Base-by-base conservation (phyloP, 2,113 vertebrate genomes). In the Psilopsiagon aymara region DNA sequence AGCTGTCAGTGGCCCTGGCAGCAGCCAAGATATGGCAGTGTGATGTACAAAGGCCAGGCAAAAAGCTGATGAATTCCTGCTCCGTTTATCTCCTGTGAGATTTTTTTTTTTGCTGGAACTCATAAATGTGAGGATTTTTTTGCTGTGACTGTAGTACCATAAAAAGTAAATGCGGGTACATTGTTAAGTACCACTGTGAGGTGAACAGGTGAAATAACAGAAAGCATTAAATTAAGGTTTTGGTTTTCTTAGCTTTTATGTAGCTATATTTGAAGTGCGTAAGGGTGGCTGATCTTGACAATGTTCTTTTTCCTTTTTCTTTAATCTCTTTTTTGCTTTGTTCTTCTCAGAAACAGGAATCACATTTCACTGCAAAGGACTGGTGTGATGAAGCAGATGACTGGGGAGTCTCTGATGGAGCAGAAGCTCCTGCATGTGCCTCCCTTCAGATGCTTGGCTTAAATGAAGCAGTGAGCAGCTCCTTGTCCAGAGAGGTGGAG, bases 361-460 rank as follows among this genome's bases (percentile, higher is more conserved):
- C 15, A 0, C 53, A 44, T 43, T 82, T 96, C 52, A 75, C 86
- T 21, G 73, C 94, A 13, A 92, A 95, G 64, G 98, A 98, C 9
- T 99, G 99, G 99, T 99, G 98, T 91, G 98, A 97, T 18, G 98
- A 97, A 63, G 98, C 99, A 9, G 98, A 98, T 83, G 98, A 99
- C 94, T 99, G 99, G 99, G 98, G 98, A 25, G 79, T 69, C 46
- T 96, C 97, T 28, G 91, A 70, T 13, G 98, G 94, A 83, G 86
- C 93, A 47, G 69, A 59, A 1, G 18, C 91, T 79, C 10, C 74
- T 47, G 66, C 62, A 0, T n/a, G 35, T 88, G 55, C 63, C 52
- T 51, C 81, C 17, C 37, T 69, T 39, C 64, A 55, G 52, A 41
- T 86, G 9, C 87, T 69, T 19, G 77, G 55, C 51, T 68, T 79